A percentile compares a stretch with the other conserved stretches of the same genome.
Conservation (phyloP, 2,888 invertebrate genomes). For the Eupeodes latifasciatus region DNA sequence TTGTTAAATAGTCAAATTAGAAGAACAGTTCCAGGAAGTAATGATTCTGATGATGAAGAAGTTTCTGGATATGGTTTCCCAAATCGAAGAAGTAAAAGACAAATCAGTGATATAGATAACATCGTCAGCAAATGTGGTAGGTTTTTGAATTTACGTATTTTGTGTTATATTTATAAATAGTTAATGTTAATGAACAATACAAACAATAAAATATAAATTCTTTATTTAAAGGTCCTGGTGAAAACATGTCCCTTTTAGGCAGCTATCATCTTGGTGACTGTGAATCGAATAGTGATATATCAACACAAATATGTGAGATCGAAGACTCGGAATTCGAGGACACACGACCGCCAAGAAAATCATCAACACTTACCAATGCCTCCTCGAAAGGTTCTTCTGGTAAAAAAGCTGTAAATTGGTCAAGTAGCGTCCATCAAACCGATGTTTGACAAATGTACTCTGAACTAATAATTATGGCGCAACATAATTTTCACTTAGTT, state of each 20-base stretch:
- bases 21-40: conserved; percentile 78
- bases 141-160: conserved; percentile 13
- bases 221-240: conserved; percentile 66
- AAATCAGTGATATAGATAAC: conserved; percentile 79
- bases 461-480: conserved; percentile 42
- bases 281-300: conserved; percentile 93
- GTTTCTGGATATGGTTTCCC: conserved; percentile 85
- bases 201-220: not conserved
- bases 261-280: conserved; percentile 84
- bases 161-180: not conserved
- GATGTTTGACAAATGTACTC: conserved; percentile 77
- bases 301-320: conserved; percentile 95
- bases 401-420: conserved; percentile 77
- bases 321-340: conserved; percentile 93
- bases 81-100: conserved; percentile 83
- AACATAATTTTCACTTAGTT: conserved; percentile 59
- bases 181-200: too few species aligned
- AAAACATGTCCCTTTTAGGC: conserved; percentile 89
- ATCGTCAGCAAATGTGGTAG: conserved; percentile 77
- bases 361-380: conserved; percentile 35
- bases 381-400: conserved; percentile 27
- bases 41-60: conserved; percentile 82
- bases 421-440: conserved; percentile 78
- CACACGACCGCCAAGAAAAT: conserved; percentile 31
- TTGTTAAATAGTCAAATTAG: conserved; percentile 77